These are phyloP conservation scores for Caranx melampygus DNA, from an alignment of 2,113 vertebrate species.

Conservation along the genomic window DNA sequence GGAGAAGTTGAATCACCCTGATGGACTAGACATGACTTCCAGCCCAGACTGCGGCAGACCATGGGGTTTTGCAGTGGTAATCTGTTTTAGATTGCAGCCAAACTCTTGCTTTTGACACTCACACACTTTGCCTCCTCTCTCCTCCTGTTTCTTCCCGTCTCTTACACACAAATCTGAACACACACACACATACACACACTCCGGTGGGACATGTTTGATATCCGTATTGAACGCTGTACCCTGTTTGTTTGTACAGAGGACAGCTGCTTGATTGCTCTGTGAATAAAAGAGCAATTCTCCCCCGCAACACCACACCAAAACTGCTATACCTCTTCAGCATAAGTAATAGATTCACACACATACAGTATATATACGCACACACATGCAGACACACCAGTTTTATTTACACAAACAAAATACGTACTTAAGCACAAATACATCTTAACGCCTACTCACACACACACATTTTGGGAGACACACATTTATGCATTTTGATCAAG, in stretches of 20 bases:
- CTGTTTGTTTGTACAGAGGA: conserved; percentile 77
- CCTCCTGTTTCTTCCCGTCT: conserved; percentile 2
- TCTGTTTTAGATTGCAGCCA: conserved; percentile 27
- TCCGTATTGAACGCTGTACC: conserved; percentile 75
- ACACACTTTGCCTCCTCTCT: background rate
- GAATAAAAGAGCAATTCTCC: conserved; percentile 71
- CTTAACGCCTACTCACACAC: background rate
- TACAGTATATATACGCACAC: conserved; percentile 25
- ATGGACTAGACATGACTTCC: background rate
- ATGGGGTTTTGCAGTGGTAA: conserved; percentile 3
- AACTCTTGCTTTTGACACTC: conserved; percentile 10
- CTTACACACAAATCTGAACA: conserved; percentile 33
- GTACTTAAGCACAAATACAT: background rate
- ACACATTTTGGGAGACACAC: background rate
- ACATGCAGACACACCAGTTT: conserved; percentile 40
- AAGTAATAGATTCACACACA: conserved; percentile 52
- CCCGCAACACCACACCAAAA: conserved; percentile 49
- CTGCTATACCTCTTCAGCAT: conserved; percentile 55
- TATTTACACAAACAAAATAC: conserved; percentile 7
- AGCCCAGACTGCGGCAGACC: background rate
- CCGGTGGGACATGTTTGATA: conserved; percentile 75
- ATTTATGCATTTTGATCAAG: conserved; percentile 3
- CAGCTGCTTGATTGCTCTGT: conserved; percentile 77
- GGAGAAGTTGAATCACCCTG: too few relatives aligned
- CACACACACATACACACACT: conserved; percentile 17